Conservation (phyloP, 2,113 vertebrate genomes). For the Tragulus kanchil region DNA sequence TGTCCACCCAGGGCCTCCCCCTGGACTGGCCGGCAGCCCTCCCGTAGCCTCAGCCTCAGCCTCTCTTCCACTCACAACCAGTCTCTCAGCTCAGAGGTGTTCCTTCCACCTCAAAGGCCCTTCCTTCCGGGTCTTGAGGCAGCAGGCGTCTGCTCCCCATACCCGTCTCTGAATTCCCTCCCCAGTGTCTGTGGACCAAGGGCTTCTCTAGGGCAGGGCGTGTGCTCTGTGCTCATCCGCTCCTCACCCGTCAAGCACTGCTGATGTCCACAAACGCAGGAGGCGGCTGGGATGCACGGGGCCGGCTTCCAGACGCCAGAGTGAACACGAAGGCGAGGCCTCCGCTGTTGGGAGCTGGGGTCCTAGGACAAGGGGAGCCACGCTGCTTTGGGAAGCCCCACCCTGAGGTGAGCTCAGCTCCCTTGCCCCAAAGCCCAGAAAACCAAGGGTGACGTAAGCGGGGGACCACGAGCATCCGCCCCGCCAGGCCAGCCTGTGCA, state of each 20-base stretch:
- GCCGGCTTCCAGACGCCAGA: neutral
- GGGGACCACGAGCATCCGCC: neutral
- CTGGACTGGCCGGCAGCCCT: neutral
- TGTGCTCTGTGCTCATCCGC: neutral
- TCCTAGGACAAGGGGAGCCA: neutral
- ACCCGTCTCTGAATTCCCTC: neutral
- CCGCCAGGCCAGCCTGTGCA: neutral
- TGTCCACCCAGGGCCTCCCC: neutral
- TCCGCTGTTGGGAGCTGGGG: neutral
- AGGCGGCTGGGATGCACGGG: accelerated
- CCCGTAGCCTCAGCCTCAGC: neutral
- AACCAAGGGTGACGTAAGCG: neutral
- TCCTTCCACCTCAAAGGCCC: neutral
- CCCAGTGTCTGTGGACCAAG: neutral
- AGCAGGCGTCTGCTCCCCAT: neutral
- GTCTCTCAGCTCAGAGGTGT: neutral
- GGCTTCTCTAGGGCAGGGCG: neutral
- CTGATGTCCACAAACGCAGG: neutral
- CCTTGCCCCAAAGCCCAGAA: neutral
- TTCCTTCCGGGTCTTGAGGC: neutral
- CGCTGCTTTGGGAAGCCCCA: neutral
- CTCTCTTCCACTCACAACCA: neutral
- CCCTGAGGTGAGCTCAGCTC: neutral
- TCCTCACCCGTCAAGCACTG: neutral
- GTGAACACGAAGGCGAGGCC: neutral